Evolutionary conservation across 2,797 vertebrate genomes (phyloP).

Genomic region (Trachops cirrhosus): DNA sequence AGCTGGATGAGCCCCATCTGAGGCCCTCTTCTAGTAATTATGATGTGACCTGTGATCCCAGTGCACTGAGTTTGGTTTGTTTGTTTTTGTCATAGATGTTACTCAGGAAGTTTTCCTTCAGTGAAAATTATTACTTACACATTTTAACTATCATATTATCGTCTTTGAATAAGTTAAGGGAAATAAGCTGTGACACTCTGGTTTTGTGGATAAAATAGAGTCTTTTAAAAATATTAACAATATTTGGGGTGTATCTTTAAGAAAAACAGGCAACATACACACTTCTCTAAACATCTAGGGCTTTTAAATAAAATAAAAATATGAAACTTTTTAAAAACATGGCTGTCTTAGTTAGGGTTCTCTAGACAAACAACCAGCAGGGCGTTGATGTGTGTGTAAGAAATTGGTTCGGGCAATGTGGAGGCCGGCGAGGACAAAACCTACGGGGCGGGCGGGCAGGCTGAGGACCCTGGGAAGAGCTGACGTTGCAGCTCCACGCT

Average conservation of each 20-base stretch:
- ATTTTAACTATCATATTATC: neutral
- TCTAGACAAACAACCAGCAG: neutral
- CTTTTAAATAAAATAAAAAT: conserved; percentile 9
- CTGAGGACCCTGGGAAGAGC: neutral
- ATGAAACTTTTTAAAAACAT: neutral
- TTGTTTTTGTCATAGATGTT: conserved; percentile 28
- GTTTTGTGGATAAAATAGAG: conserved; percentile 2
- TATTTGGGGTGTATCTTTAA: neutral
- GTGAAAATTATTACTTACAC: neutral
- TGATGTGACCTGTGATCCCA: conserved; percentile 37
- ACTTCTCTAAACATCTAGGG: neutral
- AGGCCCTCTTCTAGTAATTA: conserved; percentile 23
- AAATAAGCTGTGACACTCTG: neutral
- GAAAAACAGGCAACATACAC: neutral
- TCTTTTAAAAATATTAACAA: neutral
- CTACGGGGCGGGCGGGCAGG: neutral
- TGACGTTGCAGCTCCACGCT: neutral
- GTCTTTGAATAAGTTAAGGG: neutral
- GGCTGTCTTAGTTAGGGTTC: neutral
- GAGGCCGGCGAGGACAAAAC: neutral
- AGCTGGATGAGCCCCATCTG: neutral
- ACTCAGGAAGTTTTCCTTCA: conserved; percentile 53
- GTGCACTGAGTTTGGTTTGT: conserved; percentile 46
- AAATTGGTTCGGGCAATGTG: neutral
- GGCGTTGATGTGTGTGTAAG: neutral